A percentile compares a stretch with the other conserved stretches of the same genome.
These are phyloP conservation scores for Oxyruncus cristatus DNA, from an alignment of 2,113 vertebrate species.

Conservation along the genomic window DNA sequence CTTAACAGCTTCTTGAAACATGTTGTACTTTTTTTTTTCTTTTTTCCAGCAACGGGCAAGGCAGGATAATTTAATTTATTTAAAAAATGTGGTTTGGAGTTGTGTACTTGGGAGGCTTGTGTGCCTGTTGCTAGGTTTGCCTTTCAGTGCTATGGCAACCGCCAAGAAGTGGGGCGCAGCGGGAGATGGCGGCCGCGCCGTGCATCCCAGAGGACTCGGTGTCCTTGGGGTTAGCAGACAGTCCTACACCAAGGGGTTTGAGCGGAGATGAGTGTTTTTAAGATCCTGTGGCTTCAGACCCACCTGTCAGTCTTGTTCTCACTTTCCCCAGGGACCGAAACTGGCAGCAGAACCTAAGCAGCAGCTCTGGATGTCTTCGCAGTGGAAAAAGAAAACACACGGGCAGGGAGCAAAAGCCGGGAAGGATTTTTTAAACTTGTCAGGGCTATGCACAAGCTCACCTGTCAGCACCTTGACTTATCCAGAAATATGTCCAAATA, in stretches of 20 bases:
- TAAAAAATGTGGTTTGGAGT: not conserved
- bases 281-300: not conserved
- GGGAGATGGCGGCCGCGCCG: fast-evolving
- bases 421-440: not conserved
- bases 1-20: constrained; percentile 13
- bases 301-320: not conserved
- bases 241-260: not conserved
- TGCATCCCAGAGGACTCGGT: not conserved
- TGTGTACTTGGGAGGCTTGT: constrained; percentile 2
- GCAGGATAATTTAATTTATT: constrained; percentile 40
- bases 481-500: not conserved
- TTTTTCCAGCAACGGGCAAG: not conserved
- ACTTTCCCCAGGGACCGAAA: not conserved
- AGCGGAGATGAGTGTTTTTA: not conserved
- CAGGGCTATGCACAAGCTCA: fast-evolving
- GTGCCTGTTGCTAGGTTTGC: constrained; percentile 57
- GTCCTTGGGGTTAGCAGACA: constrained; percentile 25
- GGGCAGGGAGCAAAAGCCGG: fast-evolving
- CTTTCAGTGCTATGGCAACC: constrained; percentile 58
- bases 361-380: not conserved
- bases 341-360: not conserved
- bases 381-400: fast-evolving
- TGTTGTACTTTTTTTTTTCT: not conserved
- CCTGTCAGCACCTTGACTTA: not conserved
- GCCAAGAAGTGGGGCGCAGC: not conserved